Evolutionary conservation across 2,113 vertebrate genomes (phyloP).

Genomic region (Oncorhynchus masou): DNA sequence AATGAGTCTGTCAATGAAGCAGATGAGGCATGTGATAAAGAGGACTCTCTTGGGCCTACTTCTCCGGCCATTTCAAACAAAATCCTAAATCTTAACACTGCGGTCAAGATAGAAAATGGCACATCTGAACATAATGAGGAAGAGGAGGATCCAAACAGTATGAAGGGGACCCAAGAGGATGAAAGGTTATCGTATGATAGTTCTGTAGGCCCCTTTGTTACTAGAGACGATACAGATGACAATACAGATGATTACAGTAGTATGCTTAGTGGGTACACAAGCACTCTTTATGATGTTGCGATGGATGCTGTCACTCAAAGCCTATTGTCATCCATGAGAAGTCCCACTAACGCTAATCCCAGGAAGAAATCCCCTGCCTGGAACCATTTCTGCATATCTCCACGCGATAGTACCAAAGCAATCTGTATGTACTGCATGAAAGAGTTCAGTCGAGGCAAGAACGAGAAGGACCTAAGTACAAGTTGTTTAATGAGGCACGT

Average conservation of each 20-base stretch:
- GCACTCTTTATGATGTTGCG: conserved; percentile 92
- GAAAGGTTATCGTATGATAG: conserved; percentile 73
- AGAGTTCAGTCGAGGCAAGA: conserved; percentile 96
- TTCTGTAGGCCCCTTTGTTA: conserved; percentile 74
- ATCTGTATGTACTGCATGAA: conserved; percentile 99
- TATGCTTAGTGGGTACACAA: conserved; percentile 89
- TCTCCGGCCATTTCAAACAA: conserved; percentile 61
- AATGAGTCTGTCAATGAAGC: conserved; percentile 42
- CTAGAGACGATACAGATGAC: conserved; percentile 57
- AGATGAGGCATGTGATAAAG: conserved; percentile 41
- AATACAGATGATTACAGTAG: conserved; percentile 82
- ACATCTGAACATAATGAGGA: conserved; percentile 70
- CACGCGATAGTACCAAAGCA: conserved; percentile 94
- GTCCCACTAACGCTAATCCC: conserved; percentile 79
- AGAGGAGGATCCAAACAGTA: conserved; percentile 72
- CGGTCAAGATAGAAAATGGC: conserved; percentile 45
- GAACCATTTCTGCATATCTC: conserved; percentile 98
- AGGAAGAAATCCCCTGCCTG: conserved; percentile 97
- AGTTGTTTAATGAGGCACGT: conserved; percentile 98
- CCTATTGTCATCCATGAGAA: conserved; percentile 85
- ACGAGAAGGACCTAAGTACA: conserved; percentile 96
- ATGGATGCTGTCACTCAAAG: conserved; percentile 98
- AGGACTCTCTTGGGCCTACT: conserved; percentile 15
- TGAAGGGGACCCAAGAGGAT: conserved; percentile 77
- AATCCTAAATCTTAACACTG: conserved; percentile 55